phyloP scores from a whole-genome alignment of 2,888 invertebrate genomes.

The Lypha dubia region DNA sequence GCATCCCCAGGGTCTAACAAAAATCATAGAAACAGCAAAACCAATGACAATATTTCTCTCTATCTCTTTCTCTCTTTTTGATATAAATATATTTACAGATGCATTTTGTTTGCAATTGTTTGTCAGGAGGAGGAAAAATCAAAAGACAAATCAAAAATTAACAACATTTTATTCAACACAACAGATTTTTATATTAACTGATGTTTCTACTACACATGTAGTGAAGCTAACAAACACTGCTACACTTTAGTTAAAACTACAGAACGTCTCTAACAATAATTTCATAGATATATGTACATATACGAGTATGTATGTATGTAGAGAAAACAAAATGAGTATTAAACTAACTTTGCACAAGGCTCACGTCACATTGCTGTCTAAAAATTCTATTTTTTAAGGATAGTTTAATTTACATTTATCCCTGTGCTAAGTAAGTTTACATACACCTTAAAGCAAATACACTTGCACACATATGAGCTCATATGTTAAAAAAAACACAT shows the following conservation, averaged over 20 bases:
- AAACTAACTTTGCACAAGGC: conserved; percentile 51
- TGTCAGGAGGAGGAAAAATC: conserved; percentile 11
- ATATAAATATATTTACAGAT: conserved; percentile 8
- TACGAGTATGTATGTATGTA: no score
- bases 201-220: not conserved
- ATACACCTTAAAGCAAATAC: conserved; percentile 37
- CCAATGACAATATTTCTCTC: conserved; percentile 46
- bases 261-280: not conserved
- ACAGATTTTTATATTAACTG: conserved; percentile 57
- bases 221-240: not conserved
- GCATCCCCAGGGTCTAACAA: conserved; percentile 37
- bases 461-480: conserved; percentile 3
- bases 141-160: conserved; percentile 73
- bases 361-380: conserved; percentile 69
- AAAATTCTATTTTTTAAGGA: conserved; percentile 75
- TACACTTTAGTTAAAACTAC: not conserved
- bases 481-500: conserved; percentile 22
- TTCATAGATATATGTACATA: not conserved
- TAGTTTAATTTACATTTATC: conserved; percentile 82
- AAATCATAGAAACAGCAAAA: conserved; percentile 43
- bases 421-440: conserved; percentile 73
- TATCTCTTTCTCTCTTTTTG: no score
- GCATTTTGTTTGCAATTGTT: not conserved
- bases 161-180: conserved; percentile 60
- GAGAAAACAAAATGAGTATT: conserved; percentile 9